Conservation (phyloP, 2,888 invertebrate species). For the Cyclophora albipunctata region DNA sequence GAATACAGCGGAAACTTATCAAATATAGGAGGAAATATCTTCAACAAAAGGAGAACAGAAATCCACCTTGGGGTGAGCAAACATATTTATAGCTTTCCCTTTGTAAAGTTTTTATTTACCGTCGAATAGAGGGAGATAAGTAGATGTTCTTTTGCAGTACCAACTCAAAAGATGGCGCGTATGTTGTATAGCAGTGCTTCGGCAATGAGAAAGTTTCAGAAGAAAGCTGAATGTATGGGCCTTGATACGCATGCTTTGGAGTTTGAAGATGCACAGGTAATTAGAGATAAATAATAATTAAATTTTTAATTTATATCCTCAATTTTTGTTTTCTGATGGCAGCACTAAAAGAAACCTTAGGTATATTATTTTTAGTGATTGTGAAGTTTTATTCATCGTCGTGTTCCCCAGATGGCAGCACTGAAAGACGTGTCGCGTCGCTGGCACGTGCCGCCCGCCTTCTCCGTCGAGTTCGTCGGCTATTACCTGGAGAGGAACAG, state of each 20-base stretch:
- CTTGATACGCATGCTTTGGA: constrained; percentile 88
- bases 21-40: constrained; percentile 90
- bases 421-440: constrained; percentile 91
- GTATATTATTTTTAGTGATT: no score
- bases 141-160: constrained; percentile 74
- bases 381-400: no score
- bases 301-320: background rate
- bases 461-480: constrained; percentile 94
- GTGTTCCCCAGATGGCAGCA: constrained; percentile 75
- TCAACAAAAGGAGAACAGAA: constrained; percentile 81
- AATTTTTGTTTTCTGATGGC: background rate
- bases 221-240: constrained; percentile 93
- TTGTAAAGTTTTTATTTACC: no score
- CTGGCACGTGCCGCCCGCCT: constrained; percentile 95
- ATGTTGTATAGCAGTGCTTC: constrained; percentile 92
- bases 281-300: background rate
- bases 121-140: no score
- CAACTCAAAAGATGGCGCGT: constrained; percentile 95
- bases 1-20: constrained; percentile 87
- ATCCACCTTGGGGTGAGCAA: constrained; percentile 87
- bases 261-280: constrained; percentile 86
- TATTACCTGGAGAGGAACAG: constrained; percentile 94
- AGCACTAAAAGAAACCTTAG: no score
- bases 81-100: no score
- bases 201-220: constrained; percentile 85